Evolutionary conservation across 2,888 invertebrate species (phyloP).

Genomic region (Caenorhabditis becei): DNA sequence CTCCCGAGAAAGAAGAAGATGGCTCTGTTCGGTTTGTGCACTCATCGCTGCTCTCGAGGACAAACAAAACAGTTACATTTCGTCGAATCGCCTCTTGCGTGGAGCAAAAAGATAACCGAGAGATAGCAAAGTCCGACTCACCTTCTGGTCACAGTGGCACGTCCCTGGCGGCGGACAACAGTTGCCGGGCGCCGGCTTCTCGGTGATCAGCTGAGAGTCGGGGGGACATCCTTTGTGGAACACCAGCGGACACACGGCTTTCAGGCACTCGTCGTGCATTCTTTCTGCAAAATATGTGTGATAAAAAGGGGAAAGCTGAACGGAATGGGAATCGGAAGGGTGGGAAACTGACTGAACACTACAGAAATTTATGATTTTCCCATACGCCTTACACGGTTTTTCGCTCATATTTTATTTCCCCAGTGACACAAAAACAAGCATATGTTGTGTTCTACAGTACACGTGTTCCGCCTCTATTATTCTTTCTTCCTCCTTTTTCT

Average conservation of each 20-base stretch:
- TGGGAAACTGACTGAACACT: no score
- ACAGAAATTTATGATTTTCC: no score
- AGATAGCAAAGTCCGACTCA: slow-evolving; percentile 26
- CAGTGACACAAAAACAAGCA: background rate
- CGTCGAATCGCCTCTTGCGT: slow-evolving; percentile 30
- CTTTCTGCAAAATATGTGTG: slow-evolving; percentile 70
- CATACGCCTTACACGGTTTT: no score
- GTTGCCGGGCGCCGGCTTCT: slow-evolving; percentile 77
- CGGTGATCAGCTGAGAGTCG: slow-evolving; percentile 75
- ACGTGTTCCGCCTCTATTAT: background rate
- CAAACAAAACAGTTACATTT: slow-evolving; percentile 62
- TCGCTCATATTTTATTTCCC: background rate
- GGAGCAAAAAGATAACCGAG: slow-evolving; percentile 18
- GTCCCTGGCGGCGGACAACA: slow-evolving; percentile 74
- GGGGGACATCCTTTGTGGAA: slow-evolving; percentile 80
- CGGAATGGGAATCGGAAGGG: background rate
- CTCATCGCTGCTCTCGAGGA: slow-evolving; percentile 37
- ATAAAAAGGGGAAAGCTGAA: background rate
- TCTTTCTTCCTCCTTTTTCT: background rate
- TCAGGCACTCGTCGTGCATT: slow-evolving; percentile 69
- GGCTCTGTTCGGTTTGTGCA: slow-evolving; percentile 55
- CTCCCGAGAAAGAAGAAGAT: slow-evolving; percentile 15
- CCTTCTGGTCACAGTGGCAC: slow-evolving; percentile 71
- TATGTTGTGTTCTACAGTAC: slow-evolving; percentile 10
- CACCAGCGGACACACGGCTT: slow-evolving; percentile 75